Evolutionary conservation across 1,140 invertebrate genomes (phyloP).

Genomic region (Cephus cinctus): DNA sequence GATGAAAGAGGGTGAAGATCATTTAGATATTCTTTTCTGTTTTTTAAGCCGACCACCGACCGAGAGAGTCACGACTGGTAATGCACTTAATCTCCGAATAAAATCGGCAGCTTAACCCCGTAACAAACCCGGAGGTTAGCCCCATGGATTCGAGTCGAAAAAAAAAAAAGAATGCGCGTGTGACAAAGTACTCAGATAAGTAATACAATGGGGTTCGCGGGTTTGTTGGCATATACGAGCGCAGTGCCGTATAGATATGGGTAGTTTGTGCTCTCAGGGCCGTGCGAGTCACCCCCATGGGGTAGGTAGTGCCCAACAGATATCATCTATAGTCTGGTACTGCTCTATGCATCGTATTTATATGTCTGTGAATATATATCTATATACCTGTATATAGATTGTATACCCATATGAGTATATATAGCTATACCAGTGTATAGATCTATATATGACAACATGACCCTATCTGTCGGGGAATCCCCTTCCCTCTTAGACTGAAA

Average conservation of each 20-base stretch:
- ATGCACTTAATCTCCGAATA: slow-evolving; percentile 13
- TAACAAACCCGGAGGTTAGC: slow-evolving; percentile 5
- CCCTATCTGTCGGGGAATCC: too few species aligned
- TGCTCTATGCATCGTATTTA: too few species aligned
- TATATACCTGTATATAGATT: too few species aligned
- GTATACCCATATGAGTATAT: too few species aligned
- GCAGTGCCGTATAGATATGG: slow-evolving; percentile 3
- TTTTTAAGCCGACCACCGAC: slow-evolving; percentile 11
- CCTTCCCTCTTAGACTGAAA: too few species aligned
- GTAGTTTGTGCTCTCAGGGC: slow-evolving; percentile 4
- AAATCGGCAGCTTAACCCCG: slow-evolving; percentile 7
- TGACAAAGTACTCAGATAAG: too few species aligned
- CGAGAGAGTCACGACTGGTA: slow-evolving; percentile 1
- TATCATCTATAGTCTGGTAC: slow-evolving; percentile 4
- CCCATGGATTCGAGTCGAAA: too few species aligned
- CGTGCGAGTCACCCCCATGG: not conserved
- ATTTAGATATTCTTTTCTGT: too few species aligned
- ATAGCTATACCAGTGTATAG: too few species aligned
- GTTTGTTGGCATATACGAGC: not conserved
- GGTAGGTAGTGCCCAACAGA: not conserved
- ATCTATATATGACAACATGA: too few species aligned
- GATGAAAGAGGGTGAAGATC: not conserved
- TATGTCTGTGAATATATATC: too few species aligned
- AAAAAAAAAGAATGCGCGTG: too few species aligned
- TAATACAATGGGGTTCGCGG: slow-evolving; percentile 3